Evolutionary conservation across 2,113 vertebrate genomes (phyloP), one percentile per base, ranked within the genome.

Genomic region (Myrmecophaga tridactyla): DNA sequence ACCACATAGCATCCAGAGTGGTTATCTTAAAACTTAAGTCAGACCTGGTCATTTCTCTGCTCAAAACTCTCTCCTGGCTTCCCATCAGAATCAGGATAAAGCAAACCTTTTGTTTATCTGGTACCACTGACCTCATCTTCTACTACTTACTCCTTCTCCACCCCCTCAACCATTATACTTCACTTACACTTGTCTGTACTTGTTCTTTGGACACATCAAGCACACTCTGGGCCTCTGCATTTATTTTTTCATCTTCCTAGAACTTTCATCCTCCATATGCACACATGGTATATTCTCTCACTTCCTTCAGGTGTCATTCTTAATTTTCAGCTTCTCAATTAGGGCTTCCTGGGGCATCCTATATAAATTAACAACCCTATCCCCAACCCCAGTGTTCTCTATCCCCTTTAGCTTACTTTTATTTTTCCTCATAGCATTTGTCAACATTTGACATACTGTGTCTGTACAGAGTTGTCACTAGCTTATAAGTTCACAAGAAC

Each of bases 21-120:
- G n/a, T 76, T 60, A 27, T 91, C 27, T 70, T 77, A 86, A 82
- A 94, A 76, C 25, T 39, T 25, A 53, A 63, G 51, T 85, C n/a
- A 72, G 53, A 72, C 73, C n/a, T 31, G 72, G 83, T 69, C 60
- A 31, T 88, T 76, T 65, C n/a, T 83, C 48, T 70, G 51, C 20
- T 89, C 39, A 84, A 25, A 58, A 70, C 60, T 69, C 3, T 81
- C 51, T 43, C 67, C n/a, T n/a, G 67, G 56, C 82, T 83, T 63
- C 46, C 48, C 31, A 36, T 78, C 81, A 62, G 21, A 62, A 39
- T 80, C 43, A 70, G 34, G 39, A 25, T 75, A 69, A 69, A 48
- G 6, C 18, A 48, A 14, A 70, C 31, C 53, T 39, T 91, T 36
- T 86, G 56, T 80, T 8, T 77, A 53, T 86, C 4, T 86, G 67